Conservation (phyloP, 2,113 vertebrate genomes). For the Sinocyclocheilus anshuiensis region DNA sequence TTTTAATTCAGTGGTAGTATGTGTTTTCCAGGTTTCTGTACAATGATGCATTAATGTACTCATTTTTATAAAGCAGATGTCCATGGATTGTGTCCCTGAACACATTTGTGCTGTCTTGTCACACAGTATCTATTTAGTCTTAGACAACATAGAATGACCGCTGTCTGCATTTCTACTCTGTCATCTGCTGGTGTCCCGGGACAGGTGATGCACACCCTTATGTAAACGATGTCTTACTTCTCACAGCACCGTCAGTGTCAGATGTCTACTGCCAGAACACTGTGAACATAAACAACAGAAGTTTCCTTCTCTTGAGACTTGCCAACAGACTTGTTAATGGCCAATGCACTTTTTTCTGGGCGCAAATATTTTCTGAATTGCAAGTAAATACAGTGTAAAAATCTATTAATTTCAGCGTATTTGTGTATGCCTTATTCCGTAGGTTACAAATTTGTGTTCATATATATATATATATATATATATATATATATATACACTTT, state of each 20-base stretch:
- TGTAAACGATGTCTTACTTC: constrained; percentile 61
- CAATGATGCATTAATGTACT: background rate
- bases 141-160: constrained; percentile 57
- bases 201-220: constrained; percentile 65
- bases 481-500: no score
- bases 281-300: background rate
- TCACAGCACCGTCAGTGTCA: constrained; percentile 58
- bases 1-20: background rate
- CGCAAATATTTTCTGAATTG: background rate
- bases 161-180: constrained; percentile 49
- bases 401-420: background rate
- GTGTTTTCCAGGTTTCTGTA: background rate
- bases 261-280: constrained; percentile 40
- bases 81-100: background rate
- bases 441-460: background rate
- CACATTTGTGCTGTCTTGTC: constrained; percentile 25
- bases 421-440: background rate
- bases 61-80: background rate
- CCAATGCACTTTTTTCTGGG: background rate
- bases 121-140: constrained; percentile 46
- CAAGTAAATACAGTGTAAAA: background rate
- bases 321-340: background rate
- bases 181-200: constrained; percentile 66
- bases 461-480: background rate
- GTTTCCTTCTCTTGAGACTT: background rate